Evolutionary conservation across 1,140 invertebrate genomes (phyloP).

Genomic region (Globodera rostochiensis): DNA sequence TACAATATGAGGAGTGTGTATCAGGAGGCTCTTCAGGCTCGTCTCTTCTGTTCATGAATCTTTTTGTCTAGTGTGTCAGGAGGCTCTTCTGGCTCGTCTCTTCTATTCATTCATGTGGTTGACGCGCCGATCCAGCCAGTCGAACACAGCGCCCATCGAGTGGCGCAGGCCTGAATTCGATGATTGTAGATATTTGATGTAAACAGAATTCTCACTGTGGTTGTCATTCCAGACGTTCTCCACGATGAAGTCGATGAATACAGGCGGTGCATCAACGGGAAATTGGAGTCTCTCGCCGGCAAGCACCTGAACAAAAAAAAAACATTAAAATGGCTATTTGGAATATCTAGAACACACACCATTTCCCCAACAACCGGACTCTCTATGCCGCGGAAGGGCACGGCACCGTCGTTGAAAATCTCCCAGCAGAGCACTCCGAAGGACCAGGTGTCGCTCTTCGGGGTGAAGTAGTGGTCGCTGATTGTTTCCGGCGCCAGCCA

Average conservation of each 20-base stretch:
- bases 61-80: no score
- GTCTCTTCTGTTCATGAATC: no score
- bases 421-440: slow-evolving; percentile 40
- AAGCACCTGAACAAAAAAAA: not conserved
- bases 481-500: slow-evolving; percentile 47
- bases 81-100: no score
- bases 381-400: slow-evolving; percentile 35
- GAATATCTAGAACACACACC: slow-evolving; percentile 23
- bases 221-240: not conserved
- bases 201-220: no score
- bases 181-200: no score
- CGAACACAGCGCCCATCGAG: not conserved
- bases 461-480: slow-evolving; percentile 27
- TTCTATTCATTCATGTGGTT: not conserved
- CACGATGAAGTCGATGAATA: not conserved
- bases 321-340: not conserved
- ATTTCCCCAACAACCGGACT: slow-evolving; percentile 9
- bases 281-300: slow-evolving; percentile 4
- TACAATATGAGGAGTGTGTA: no score
- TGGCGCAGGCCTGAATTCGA: not conserved
- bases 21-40: no score
- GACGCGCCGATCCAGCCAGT: not conserved
- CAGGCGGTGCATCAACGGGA: not conserved
- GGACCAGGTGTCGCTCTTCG: slow-evolving; percentile 40
- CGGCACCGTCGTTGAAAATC: slow-evolving; percentile 32